Evolutionary conservation across 2,888 invertebrate species (phyloP), one percentile per base, ranked within the genome.

Genomic region (Rhodophaea formosa): DNA sequence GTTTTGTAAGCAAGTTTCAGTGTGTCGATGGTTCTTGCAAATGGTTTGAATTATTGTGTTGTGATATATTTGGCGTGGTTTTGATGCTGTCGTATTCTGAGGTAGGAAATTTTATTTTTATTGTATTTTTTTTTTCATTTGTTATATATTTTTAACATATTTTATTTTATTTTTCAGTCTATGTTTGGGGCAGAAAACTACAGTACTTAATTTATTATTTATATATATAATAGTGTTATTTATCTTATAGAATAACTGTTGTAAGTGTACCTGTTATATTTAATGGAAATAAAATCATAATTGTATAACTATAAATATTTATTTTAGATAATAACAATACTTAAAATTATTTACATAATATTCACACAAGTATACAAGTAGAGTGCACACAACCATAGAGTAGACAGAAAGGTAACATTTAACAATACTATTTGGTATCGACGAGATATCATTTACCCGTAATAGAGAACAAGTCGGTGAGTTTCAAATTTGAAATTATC

Each of bases 151-250:
- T 47, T 46, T 32, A 63, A 53, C 56, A 57, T 67, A 59, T 62
- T 61, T 60, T 60, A 54, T 63, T 78, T 81, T 78, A 75, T 72
- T 77, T 87, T 89, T 74, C 90, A 91, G 90, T 84, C 86, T 59
- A 86, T 84, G 83, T 88, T 88, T 74, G 89, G 89, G 68, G 74
- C 88, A 61, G 90, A 91, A 55, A 91, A 91, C 84, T 91, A 81
- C 86, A 60, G 65, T 62, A 81, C 67, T 53, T 84, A 79, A 77
- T 63, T 66, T 66, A 67, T 66, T 59, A 39, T 12, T 8, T 35
- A n/a, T 39, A 39, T 39, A 12, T 39, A 6, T 39, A 39, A 8
- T 12, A 12, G 3, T n/a, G 39, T 39, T 39, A 39, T 3, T 12
- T 39, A 39, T 39, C 10, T 39, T 39, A 12, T 0, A 3, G 10